Evolutionary conservation across 2,113 vertebrate genomes (phyloP), one percentile per base, ranked within the genome.

Genomic region (Machaerirhynchus nigripectus): DNA sequence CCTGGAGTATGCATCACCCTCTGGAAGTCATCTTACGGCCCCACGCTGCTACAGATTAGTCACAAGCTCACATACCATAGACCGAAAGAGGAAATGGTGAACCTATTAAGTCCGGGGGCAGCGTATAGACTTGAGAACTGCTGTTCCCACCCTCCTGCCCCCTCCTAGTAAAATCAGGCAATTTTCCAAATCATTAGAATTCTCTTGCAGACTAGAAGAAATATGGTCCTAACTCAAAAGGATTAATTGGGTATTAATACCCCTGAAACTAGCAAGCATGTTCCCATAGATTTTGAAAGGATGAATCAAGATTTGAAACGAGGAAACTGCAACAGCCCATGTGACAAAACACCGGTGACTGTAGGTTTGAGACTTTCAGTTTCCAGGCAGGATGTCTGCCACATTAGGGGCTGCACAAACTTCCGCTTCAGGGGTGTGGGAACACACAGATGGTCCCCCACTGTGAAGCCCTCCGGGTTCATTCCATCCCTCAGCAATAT

Each of bases 1-100:
- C 98, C 95, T 98, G 96, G 84, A 97, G 97, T 95, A 97, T 95
- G 87, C 92, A 96, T 97, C 97, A 97, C 78, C 88, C 91, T 82
- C 95, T 94, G 96, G 93, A 98, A 96, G 91, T 96, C 91, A 96
- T 96, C 93, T 96, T 60, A 86, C 30, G 27, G 79, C 83, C 89
- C 63, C 73, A 80, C 23, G 15, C 75, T 84, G 90, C 94, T 97
- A 88, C 86, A 91, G 93, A 95, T 96, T 94, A 94, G 93, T 95
- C 85, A 94, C 90, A 88, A 93, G 50, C 49, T 76, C 53, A 52
- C 65, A 85, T 46, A 96, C 61, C 86, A 86, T 13, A 75, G 33
- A 95, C 49, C 0, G 9, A 94, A 84, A 91, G 71, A 92, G 95
- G 91, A 97, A 97, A 95, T 64, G 40, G 87, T 89, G 93, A 96